Evolutionary conservation across 2,113 vertebrate species (phyloP), one percentile per base, ranked within the genome.

Genomic region (Tympanuchus pallidicinctus): DNA sequence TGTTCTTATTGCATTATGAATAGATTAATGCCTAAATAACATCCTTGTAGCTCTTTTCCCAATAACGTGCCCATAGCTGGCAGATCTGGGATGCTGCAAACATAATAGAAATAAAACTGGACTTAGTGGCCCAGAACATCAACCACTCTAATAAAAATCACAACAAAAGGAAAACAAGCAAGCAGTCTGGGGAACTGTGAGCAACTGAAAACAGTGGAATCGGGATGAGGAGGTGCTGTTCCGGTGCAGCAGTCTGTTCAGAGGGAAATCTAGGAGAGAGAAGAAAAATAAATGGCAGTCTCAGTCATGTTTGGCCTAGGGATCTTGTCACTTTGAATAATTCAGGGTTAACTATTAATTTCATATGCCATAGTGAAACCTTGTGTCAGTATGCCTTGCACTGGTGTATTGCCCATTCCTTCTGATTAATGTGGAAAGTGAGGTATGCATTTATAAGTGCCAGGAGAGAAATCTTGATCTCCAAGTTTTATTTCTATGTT

Each of bases 381-480:
- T 76, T 63, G 22, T 28, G 15, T 48, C 40, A 12, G 20, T 76
- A 42, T 0, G 0, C 2, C 3, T 28, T 21, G 11, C 77, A 20
- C 6, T 50, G 13, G 17, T 15, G n/a, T 40, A 38, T 13, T 67
- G 42, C 24, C 17, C 52, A 0, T 25, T 11, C 13, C 43, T 85
- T 88, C 25, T 70, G 56, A 11, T 6, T 73, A 88, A 76, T 0
- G 4, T 69, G 45, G 24, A 59, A 60, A 32, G 22, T 48, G 69
- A 72, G 15, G 28, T 34, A 48, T 8, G 3, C 16, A 43, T 48
- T 66, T 72, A 2, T 38, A 34, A 72, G 22, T 47, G 36, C 28
- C 25, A n/a, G 48, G 54, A 60, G 36, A 45, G 48, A 71, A 13
- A 50, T 30, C 15, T 73, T 0, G 2, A 47, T n/a, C 82, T 67